Conservation (phyloP, 2,113 vertebrate species). For the Nycticryphes semicollaris region DNA sequence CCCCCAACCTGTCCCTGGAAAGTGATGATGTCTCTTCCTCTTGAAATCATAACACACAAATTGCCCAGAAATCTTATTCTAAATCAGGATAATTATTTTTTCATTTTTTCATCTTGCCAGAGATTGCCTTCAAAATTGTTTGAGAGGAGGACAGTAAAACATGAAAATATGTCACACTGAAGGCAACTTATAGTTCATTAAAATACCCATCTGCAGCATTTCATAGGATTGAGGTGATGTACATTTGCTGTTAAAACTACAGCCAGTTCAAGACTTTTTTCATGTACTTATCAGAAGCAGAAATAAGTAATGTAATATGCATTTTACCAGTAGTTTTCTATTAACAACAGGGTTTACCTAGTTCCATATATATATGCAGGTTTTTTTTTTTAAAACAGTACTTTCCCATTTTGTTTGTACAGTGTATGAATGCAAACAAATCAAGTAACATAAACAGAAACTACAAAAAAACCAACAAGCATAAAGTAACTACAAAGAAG, state of each 20-base stretch:
- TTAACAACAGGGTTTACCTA: not conserved
- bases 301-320: not conserved
- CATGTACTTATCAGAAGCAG: not conserved
- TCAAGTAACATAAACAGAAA: not conserved
- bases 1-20: not conserved
- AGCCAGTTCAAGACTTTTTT: not conserved
- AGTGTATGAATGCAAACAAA: not conserved
- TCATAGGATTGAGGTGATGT: not conserved
- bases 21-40: not conserved
- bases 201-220: not conserved
- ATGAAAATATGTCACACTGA: not conserved
- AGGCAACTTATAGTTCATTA: not conserved
- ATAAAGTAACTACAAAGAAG: not conserved
- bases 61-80: not conserved
- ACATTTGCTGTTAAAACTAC: not conserved
- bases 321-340: not conserved
- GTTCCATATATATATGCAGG: not conserved
- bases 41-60: not conserved
- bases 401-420: not conserved
- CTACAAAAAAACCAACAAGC: not conserved
- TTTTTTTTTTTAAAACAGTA: not conserved
- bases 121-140: not conserved
- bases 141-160: not conserved
- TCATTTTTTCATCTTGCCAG: not conserved
- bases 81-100: not conserved